These are phyloP conservation scores for Myopa testacea DNA, from an alignment of 2,888 invertebrate species.

Conservation along the genomic window DNA sequence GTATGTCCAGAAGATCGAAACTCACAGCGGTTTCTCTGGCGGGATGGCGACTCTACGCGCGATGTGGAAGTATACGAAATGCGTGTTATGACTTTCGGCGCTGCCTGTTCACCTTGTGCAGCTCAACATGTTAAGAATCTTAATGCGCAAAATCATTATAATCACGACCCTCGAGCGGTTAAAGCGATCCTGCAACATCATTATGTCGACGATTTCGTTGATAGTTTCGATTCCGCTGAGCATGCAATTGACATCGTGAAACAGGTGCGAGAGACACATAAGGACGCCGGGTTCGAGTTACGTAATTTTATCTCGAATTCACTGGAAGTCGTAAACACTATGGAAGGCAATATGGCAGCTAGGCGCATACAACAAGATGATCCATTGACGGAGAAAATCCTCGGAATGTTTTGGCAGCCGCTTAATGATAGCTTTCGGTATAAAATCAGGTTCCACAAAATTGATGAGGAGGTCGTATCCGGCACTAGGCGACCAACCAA, in stretches of 20 bases:
- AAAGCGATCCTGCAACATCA: slow-evolving; percentile 36
- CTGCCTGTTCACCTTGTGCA: slow-evolving; percentile 43
- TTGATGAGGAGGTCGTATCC: slow-evolving; percentile 36
- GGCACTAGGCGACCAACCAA: slow-evolving; percentile 11
- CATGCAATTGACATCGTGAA: slow-evolving; percentile 38
- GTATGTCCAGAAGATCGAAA: slow-evolving; percentile 46
- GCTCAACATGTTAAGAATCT: slow-evolving; percentile 27
- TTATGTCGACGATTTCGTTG: slow-evolving; percentile 46
- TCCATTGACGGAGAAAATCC: slow-evolving; percentile 30
- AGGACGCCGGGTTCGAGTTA: slow-evolving; percentile 41
- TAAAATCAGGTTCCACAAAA: slow-evolving; percentile 38
- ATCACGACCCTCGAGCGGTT: slow-evolving; percentile 29
- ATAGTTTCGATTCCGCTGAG: slow-evolving; percentile 31
- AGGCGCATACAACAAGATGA: not conserved
- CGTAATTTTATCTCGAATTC: slow-evolving; percentile 44
- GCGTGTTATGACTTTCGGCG: slow-evolving; percentile 42
- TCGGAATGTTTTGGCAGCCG: slow-evolving; percentile 40
- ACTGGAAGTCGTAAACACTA: slow-evolving; percentile 20
- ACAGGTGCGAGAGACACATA: slow-evolving; percentile 39
- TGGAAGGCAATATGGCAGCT: slow-evolving; percentile 14
- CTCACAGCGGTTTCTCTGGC: slow-evolving; percentile 43
- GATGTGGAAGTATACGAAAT: slow-evolving; percentile 40
- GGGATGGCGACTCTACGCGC: slow-evolving; percentile 10
- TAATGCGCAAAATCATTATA: slow-evolving; percentile 28
- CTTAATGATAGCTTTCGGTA: slow-evolving; percentile 40